A percentile compares a stretch with the other conserved stretches of the same genome.
Evolutionary conservation across 2,888 invertebrate species (phyloP).

Genomic region (Eugnorisma glareosa): DNA sequence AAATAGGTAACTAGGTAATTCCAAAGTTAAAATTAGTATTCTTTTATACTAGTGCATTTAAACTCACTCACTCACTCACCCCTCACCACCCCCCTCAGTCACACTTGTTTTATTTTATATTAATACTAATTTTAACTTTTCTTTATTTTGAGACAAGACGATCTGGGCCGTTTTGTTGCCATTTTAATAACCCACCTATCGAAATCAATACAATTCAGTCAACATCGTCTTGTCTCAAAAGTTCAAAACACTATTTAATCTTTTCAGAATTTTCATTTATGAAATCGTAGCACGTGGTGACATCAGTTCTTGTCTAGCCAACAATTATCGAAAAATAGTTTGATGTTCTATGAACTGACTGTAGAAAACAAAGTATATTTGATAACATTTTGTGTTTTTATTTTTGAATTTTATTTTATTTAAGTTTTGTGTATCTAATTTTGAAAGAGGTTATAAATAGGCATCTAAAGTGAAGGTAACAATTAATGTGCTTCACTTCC

Average conservation of each 20-base stretch:
- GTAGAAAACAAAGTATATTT: neutral
- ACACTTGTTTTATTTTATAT: no score
- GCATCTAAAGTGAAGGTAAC: neutral
- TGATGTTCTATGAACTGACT: neutral
- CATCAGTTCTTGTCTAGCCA: neutral
- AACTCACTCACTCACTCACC: no score
- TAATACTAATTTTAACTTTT: neutral
- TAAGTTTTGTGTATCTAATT: no score
- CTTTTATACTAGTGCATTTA: no score
- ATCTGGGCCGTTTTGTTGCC: no score
- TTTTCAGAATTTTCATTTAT: neutral
- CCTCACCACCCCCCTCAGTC: no score
- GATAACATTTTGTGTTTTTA: neutral
- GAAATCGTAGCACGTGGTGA: neutral
- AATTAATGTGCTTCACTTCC: neutral
- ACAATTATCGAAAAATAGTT: neutral
- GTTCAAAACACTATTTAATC: neutral
- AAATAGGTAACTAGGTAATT: no score
- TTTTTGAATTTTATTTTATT: neutral
- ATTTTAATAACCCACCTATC: neutral
- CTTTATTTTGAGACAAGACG: neutral
- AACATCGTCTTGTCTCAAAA: neutral
- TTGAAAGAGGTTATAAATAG: conserved; percentile 1
- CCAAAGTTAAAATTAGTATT: no score
- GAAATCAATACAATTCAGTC: neutral